Evolutionary conservation across 2,888 invertebrate species (phyloP), one percentile per base, ranked within the genome.

Genomic region (Mythimna lalbum): DNA sequence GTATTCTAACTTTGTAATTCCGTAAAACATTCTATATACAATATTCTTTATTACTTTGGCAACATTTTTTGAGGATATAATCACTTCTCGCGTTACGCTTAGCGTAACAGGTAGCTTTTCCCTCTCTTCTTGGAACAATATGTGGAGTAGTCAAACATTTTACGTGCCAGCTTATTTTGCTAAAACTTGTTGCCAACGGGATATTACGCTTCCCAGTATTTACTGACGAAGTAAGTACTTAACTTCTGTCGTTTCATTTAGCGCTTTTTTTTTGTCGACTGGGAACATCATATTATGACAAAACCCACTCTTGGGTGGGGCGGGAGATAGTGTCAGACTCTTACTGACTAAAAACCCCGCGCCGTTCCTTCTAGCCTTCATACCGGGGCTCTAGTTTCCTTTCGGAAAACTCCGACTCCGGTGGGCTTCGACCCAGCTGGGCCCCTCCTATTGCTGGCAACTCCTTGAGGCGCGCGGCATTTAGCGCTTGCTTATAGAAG

Each of bases 81-180:
- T 57, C 60, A 60, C 33, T 56, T 59, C 5, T 19, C 43, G 14
- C 17, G 14, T 47, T 21, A 12, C 33, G 17, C 12, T 10, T 27
- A 39, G 47, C 21, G 69, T 75, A 69, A 69, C 75, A 75, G 73
- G 61, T 68, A 61, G 65, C 53, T 36, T 27, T 43, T 52, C 27
- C 56, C 19, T 23, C 6, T 2, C 52, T 76, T 62, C 52, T 74
- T 76, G 52, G 23, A 63, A 69, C 23, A 53, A 69, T 57, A 31
- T 69, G 17, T 68, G 21, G 27, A 21, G 19, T 50, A 50, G 23
- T 27, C 27, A 61, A 75, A 56, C 50, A 56, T 50, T 36, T 69
- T 69, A 62, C 43, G 43, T 50, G 14, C 33, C 19, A 49, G 36
- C 43, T 56, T 55, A 61, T 61, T 73, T 61, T 56, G 14, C 56